Percentiles rank a stretch among this genome's conserved stretches.
These are phyloP conservation scores for Perognathus longimembris DNA, from an alignment of 2,113 vertebrate species.

Conservation along the genomic window DNA sequence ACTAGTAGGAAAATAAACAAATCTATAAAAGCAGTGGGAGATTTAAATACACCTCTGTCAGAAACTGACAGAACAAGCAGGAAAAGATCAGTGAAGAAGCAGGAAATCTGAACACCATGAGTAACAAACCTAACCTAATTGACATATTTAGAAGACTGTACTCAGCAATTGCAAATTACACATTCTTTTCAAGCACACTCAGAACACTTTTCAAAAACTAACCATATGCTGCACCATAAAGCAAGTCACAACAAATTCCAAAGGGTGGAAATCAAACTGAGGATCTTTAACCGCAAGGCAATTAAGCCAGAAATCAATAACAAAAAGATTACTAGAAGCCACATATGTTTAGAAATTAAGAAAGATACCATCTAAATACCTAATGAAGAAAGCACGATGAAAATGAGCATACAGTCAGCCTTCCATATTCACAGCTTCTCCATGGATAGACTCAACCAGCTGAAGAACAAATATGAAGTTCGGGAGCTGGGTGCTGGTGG, in stretches of 20 bases:
- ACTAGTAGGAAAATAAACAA: slow-evolving; percentile 30
- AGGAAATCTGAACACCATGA: slow-evolving; percentile 1
- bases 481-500: too few species aligned
- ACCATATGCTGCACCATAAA: slow-evolving; percentile 54
- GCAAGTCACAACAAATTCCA: slow-evolving; percentile 50
- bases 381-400: slow-evolving; percentile 23
- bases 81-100: not conserved
- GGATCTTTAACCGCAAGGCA: slow-evolving; percentile 50
- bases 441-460: not conserved
- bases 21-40: slow-evolving; percentile 29
- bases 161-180: slow-evolving; percentile 28
- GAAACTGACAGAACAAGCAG: not conserved
- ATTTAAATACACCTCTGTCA: slow-evolving; percentile 34
- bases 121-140: slow-evolving; percentile 36
- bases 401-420: not conserved
- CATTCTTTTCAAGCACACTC: slow-evolving; percentile 51
- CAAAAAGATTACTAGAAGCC: slow-evolving; percentile 29
- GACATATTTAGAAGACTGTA: slow-evolving; percentile 55
- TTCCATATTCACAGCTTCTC: not conserved
- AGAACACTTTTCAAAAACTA: slow-evolving; percentile 44
- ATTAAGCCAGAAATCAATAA: slow-evolving; percentile 60
- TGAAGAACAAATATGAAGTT: not conserved
- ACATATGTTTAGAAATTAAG: slow-evolving; percentile 56
- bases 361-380: slow-evolving; percentile 18
- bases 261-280: slow-evolving; percentile 55